These are phyloP conservation scores for Cotesia chilonis DNA, from an alignment of 1,140 invertebrate genomes.

Conservation along the genomic window DNA sequence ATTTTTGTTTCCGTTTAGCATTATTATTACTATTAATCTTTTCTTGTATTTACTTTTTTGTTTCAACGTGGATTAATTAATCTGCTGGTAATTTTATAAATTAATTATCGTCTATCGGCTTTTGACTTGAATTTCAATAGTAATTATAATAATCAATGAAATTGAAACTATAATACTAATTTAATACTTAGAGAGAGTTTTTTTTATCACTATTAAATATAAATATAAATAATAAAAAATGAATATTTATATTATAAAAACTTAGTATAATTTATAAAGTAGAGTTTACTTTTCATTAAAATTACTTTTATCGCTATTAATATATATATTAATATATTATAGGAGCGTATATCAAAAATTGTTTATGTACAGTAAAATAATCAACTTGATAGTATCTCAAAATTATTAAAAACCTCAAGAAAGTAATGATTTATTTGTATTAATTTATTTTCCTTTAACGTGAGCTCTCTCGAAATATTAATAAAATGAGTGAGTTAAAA, in stretches of 20 bases:
- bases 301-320: constrained; percentile 45
- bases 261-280: no score
- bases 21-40: no score
- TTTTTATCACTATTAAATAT: constrained; percentile 31
- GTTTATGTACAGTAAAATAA: constrained; percentile 55
- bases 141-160: constrained; percentile 2
- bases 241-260: no score
- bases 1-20: no score
- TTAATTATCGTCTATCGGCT: no score
- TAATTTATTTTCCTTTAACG: no score
- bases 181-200: constrained; percentile 16
- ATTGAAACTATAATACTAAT: constrained; percentile 15
- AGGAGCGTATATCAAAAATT: constrained; percentile 57
- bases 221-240: background rate
- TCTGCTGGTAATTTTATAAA: no score
- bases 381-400: constrained; percentile 31
- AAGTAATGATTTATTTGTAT: background rate
- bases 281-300: no score
- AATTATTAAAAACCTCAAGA: constrained; percentile 13
- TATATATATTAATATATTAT: constrained; percentile 45
- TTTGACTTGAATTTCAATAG: no score
- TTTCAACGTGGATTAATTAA: no score
- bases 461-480: background rate
- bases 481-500: constrained; percentile 2
- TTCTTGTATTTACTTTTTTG: no score